These are phyloP conservation scores for Melikaiella ostensackeni DNA, from an alignment of 2,888 invertebrate species.

Conservation along the genomic window DNA sequence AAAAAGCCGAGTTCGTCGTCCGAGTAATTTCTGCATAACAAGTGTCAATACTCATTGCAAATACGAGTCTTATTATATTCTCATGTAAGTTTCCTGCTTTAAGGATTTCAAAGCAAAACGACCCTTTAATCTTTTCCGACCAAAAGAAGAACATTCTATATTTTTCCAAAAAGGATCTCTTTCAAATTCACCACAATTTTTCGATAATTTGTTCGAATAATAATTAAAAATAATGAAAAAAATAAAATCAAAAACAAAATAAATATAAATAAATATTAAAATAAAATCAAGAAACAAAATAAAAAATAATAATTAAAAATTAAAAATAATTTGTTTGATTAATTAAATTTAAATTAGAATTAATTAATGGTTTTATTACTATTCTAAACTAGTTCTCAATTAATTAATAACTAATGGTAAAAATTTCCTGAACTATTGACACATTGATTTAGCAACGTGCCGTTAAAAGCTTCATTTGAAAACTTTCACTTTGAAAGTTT, in stretches of 20 bases:
- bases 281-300: no score
- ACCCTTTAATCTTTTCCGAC: conserved; percentile 21
- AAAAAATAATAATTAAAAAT: no score
- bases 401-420: conserved; percentile 10
- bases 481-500: no score
- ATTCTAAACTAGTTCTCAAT: neutral
- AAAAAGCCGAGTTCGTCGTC: conserved; percentile 53
- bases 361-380: neutral
- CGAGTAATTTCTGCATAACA: conserved; percentile 68
- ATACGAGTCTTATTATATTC: conserved; percentile 55
- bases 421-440: no score
- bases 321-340: no score
- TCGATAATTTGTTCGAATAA: no score
- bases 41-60: conserved; percentile 67
- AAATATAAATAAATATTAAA: no score
- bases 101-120: conserved; percentile 8
- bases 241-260: no score
- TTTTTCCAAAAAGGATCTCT: neutral
- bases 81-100: conserved; percentile 45
- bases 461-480: no score
- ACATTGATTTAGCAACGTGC: no score
- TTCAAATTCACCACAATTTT: neutral
- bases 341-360: no score
- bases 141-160: neutral
- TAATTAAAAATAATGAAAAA: no score